Evolutionary conservation across 2,113 vertebrate species (phyloP), one percentile per base, ranked within the genome.

Genomic region (Pampusana beccarii): DNA sequence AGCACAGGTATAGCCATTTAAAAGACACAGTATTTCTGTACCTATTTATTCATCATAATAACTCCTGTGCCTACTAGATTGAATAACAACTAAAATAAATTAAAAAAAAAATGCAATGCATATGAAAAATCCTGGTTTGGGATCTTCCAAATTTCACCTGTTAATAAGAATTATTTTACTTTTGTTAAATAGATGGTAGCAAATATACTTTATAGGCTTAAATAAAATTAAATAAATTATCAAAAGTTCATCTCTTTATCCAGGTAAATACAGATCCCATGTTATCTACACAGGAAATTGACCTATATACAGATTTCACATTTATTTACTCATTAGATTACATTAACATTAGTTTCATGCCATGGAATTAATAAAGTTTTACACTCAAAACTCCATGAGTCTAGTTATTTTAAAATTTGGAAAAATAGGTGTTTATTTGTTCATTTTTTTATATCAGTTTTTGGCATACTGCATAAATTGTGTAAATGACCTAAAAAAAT

Each of bases 71-170:
- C 25, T 33, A 38, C 2, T 29, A 38, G 11, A 3, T 33, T 48
- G 26, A 90, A 51, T 60, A 79, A 91, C 74, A 20, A 78, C 11
- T 23, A 58, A 46, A 66, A 13, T 3, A 16, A 48, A 34, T 38
- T 38, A 44, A 44, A 44, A 44, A 61, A 58, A 36, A 4, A 53
- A 20, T 53, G 8, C 2, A 46, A 38, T 13, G 2, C 14, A 54
- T 5, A 40, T 38, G 18, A 81, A 70, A 78, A 87, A 71, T 16
- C 17, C 10, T 42, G 2, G 0, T 0, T 61, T 70, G 62, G 29
- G 13, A 84, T 6, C 19, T 69, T 38, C 69, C 53, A 21, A 71
- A 38, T 78, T 42, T 64, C 29, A 93, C 15, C 10, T 58, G 7
- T 19, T 51, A 36, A 62, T 65, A 34, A 38, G 36, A 73, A 44